A percentile compares a stretch with the other conserved stretches of the same genome.
phyloP scores from a whole-genome alignment of 2,797 vertebrate species.

The Cossypha polioptera region DNA sequence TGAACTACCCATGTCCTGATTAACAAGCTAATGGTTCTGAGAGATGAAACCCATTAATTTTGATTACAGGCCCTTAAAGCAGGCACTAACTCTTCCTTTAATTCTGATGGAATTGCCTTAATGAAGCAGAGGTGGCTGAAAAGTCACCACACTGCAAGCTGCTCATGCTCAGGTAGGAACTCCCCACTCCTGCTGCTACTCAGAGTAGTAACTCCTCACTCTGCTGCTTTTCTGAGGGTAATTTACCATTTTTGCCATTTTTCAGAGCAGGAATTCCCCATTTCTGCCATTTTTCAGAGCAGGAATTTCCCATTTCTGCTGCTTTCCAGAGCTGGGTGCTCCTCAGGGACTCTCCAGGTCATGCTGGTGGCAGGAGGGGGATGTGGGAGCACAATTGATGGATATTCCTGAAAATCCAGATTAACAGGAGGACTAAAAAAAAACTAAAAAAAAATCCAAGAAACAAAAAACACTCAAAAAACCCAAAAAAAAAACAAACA shows the following conservation, averaged over 20 bases:
- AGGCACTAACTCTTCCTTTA: neutral
- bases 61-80: neutral
- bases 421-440: neutral
- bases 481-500: too few relatives aligned
- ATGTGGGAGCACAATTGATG: rapidly evolving
- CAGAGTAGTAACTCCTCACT: neutral
- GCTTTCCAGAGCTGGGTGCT: neutral
- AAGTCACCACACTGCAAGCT: neutral
- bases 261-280: neutral
- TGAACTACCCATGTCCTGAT: neutral
- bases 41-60: slow-evolving; percentile 42
- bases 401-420: neutral
- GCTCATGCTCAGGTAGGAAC: neutral
- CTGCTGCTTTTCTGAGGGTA: neutral
- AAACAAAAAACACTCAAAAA: neutral
- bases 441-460: too few relatives aligned
- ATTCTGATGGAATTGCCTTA: neutral
- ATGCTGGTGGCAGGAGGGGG: neutral
- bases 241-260: neutral
- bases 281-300: neutral
- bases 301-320: neutral
- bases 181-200: neutral
- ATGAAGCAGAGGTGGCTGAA: neutral
- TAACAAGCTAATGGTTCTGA: neutral
- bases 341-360: neutral